Percentiles rank a stretch among this genome's conserved stretches.
These are phyloP conservation scores for Stegophylla sp. DNA, from an alignment of 2,888 invertebrate species.

Conservation along the genomic window DNA sequence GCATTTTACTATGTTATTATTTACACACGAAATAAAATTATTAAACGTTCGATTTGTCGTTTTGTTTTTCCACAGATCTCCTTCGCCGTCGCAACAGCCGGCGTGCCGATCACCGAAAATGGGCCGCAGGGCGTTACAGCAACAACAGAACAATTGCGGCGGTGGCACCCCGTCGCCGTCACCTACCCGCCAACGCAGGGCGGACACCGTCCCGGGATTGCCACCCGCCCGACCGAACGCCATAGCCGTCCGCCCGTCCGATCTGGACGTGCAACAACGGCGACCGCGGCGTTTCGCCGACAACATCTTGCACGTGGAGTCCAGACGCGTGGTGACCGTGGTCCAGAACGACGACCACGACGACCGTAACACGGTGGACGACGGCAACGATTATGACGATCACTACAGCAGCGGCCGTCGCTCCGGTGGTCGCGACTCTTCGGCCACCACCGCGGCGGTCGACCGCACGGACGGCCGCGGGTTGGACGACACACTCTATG, in stretches of 20 bases:
- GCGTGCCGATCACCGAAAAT: slow-evolving; percentile 70
- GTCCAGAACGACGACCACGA: slow-evolving; percentile 38
- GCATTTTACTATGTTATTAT: no score
- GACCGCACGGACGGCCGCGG: slow-evolving; percentile 31
- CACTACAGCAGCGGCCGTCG: background rate
- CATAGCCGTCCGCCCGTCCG: slow-evolving; percentile 59
- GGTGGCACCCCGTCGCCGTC: slow-evolving; percentile 62
- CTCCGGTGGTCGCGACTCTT: background rate
- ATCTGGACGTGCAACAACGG: slow-evolving; percentile 51
- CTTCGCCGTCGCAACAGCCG: slow-evolving; percentile 59
- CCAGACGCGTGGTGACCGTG: slow-evolving; percentile 69
- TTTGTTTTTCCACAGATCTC: slow-evolving; percentile 50
- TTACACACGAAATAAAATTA: no score
- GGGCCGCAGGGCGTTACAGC: slow-evolving; percentile 68
- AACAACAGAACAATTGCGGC: slow-evolving; percentile 65
- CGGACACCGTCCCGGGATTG: slow-evolving; percentile 64
- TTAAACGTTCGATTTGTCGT: no score
- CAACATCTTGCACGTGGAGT: slow-evolving; percentile 64
- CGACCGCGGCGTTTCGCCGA: slow-evolving; percentile 63
- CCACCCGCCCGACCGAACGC: slow-evolving; percentile 65
- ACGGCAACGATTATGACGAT: background rate
- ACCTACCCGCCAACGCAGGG: slow-evolving; percentile 39
- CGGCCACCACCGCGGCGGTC: background rate
- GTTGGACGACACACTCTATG: slow-evolving; percentile 73
- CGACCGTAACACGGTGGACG: background rate